Evolutionary conservation across 2,888 invertebrate species (phyloP).

Genomic region (Cerastis rubricosa): DNA sequence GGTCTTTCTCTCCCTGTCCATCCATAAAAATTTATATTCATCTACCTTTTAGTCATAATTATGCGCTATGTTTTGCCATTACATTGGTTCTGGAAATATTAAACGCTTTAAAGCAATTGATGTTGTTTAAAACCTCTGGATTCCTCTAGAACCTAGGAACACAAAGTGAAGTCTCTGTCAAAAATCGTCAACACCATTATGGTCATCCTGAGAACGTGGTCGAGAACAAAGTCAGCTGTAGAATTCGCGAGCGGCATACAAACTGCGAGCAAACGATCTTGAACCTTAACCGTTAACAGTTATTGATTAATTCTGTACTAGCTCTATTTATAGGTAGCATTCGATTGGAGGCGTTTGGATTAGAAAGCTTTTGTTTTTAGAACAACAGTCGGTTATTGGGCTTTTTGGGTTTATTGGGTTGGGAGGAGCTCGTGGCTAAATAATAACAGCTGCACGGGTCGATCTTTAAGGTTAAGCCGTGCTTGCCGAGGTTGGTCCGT

Average conservation of each 20-base stretch:
- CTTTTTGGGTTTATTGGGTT: too few species aligned
- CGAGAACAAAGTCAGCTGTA: conserved; percentile 46
- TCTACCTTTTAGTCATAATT: too few species aligned
- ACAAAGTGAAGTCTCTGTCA: background rate
- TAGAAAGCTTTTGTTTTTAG: conserved; percentile 26
- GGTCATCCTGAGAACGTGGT: conserved; percentile 21
- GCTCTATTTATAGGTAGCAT: conserved; percentile 21
- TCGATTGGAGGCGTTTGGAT: conserved; percentile 1
- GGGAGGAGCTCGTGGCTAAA: too few species aligned
- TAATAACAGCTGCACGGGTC: too few species aligned
- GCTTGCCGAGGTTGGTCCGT: too few species aligned
- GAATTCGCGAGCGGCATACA: conserved; percentile 44
- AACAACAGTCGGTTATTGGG: background rate
- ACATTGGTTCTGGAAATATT: too few species aligned
- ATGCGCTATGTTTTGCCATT: too few species aligned
- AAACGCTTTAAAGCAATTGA: too few species aligned
- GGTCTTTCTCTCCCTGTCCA: too few species aligned
- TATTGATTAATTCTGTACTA: conserved; percentile 51
- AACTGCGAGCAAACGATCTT: conserved; percentile 58
- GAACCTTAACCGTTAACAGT: conserved; percentile 49
- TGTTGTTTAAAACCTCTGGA: background rate
- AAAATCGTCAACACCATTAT: conserved; percentile 1
- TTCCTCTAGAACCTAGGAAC: background rate
- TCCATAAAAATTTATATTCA: too few species aligned
- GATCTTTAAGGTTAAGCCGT: too few species aligned